Percentiles rank a stretch among this genome's conserved stretches.
Evolutionary conservation across 1,140 invertebrate genomes (phyloP).

Genomic region (Macrobrachium nipponense): DNA sequence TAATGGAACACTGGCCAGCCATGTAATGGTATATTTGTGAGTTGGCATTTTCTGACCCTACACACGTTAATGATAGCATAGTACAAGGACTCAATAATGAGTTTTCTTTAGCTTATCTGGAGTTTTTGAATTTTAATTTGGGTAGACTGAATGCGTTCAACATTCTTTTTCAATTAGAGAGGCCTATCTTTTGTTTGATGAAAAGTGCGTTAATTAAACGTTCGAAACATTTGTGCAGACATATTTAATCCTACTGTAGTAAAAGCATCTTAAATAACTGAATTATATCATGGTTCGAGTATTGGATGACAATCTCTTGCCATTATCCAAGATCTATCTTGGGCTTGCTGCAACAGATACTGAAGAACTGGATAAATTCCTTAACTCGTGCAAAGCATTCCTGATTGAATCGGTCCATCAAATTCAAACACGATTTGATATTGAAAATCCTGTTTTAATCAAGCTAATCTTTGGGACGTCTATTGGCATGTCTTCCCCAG

Average conservation of each 20-base stretch:
- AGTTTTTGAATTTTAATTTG: constrained; percentile 44
- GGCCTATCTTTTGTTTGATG: constrained; percentile 23
- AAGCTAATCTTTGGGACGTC: not conserved
- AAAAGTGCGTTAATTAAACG: constrained; percentile 30
- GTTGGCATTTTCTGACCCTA: constrained; percentile 20
- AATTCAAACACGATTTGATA: constrained; percentile 34
- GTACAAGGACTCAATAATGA: constrained; percentile 3
- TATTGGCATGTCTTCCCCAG: constrained; percentile 27
- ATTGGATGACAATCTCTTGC: constrained; percentile 14
- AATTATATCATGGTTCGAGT: not conserved
- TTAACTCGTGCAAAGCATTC: not conserved
- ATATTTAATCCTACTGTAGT: not conserved
- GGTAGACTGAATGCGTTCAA: constrained; percentile 39
- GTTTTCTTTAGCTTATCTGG: constrained; percentile 17
- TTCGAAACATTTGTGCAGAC: constrained; percentile 44
- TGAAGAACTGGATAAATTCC: constrained; percentile 25
- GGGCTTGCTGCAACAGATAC: constrained; percentile 31
- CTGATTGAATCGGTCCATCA: constrained; percentile 41
- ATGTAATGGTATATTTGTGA: constrained; percentile 32
- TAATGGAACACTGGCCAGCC: constrained; percentile 29
- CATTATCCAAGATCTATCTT: constrained; percentile 26
- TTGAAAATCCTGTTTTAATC: constrained; percentile 33
- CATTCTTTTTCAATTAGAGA: constrained; percentile 34
- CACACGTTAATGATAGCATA: constrained; percentile 25
- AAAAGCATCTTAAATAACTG: not conserved